These are phyloP conservation scores for Hassar affinis DNA, from an alignment of 2,113 vertebrate genomes.

Conservation along the genomic window DNA sequence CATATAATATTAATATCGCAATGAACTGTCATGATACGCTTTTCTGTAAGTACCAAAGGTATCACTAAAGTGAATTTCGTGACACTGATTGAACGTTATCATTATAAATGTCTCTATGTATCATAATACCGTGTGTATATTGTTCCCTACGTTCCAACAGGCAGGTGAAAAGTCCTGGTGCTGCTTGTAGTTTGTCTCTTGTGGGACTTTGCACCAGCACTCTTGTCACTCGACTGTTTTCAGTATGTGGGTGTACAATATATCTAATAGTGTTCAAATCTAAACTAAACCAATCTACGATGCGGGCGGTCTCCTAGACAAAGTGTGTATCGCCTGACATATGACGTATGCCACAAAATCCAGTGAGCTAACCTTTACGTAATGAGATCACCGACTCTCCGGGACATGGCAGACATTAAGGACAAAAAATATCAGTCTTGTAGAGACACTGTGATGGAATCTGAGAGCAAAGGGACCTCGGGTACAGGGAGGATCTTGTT, in stretches of 20 bases:
- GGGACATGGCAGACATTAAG: conserved; percentile 17
- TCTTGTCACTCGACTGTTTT: too few relatives aligned
- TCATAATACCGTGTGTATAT: not conserved
- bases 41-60: not conserved
- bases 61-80: not conserved
- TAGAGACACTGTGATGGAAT: conserved; percentile 23
- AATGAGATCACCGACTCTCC: conserved; percentile 21
- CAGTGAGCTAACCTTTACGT: conserved; percentile 43
- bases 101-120: not conserved
- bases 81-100: not conserved
- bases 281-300: too few relatives aligned
- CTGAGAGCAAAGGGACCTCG: not conserved
- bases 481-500: not conserved
- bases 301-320: not conserved
- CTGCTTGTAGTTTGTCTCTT: not conserved
- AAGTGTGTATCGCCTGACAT: not conserved
- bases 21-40: not conserved
- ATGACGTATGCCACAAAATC: conserved; percentile 10
- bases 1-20: conserved; percentile 14
- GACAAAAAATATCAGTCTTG: conserved; percentile 43
- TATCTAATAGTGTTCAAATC: too few relatives aligned
- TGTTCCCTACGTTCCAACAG: not conserved
- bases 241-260: too few relatives aligned
- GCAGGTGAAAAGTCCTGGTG: not conserved
- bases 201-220: not conserved